phyloP scores from a whole-genome alignment of 1,140 invertebrate genomes.

The Caerostris darwini region DNA sequence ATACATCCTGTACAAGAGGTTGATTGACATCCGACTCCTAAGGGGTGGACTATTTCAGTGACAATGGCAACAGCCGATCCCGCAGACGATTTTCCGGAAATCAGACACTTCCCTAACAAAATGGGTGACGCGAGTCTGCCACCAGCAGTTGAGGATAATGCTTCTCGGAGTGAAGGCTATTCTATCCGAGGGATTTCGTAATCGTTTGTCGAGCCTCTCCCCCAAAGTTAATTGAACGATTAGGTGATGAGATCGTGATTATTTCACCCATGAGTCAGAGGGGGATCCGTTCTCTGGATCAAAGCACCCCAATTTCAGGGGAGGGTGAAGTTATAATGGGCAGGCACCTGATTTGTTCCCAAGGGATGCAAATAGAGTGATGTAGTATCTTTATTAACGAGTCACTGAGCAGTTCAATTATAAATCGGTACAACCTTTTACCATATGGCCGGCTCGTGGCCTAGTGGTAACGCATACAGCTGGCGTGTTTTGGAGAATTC shows the following conservation, averaged over 20 bases:
- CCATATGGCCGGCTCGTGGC: not conserved
- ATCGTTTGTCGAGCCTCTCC: not conserved
- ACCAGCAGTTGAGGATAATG: not conserved
- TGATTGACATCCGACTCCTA: not conserved
- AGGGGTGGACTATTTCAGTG: not conserved
- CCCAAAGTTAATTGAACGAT: slow-evolving; percentile 23
- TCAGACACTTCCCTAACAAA: slow-evolving; percentile 13
- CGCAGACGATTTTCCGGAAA: not conserved
- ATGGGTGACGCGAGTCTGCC: not conserved
- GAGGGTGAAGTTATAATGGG: not conserved
- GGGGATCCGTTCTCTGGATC: not conserved
- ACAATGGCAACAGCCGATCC: not conserved
- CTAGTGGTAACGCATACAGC: not conserved
- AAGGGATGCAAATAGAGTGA: not conserved
- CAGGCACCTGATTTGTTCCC: slow-evolving; percentile 5
- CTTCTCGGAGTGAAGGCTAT: not conserved
- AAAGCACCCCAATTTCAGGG: not conserved
- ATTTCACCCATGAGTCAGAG: slow-evolving; percentile 34
- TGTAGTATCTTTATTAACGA: not conserved
- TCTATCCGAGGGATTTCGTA: not conserved
- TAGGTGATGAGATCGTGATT: slow-evolving; percentile 29
- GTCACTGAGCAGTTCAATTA: not conserved
- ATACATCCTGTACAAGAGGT: too few relatives aligned
- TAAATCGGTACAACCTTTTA: not conserved
- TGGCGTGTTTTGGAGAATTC: not conserved